phyloP scores from a whole-genome alignment of 2,113 vertebrate genomes.

The Cnemophilus loriae region DNA sequence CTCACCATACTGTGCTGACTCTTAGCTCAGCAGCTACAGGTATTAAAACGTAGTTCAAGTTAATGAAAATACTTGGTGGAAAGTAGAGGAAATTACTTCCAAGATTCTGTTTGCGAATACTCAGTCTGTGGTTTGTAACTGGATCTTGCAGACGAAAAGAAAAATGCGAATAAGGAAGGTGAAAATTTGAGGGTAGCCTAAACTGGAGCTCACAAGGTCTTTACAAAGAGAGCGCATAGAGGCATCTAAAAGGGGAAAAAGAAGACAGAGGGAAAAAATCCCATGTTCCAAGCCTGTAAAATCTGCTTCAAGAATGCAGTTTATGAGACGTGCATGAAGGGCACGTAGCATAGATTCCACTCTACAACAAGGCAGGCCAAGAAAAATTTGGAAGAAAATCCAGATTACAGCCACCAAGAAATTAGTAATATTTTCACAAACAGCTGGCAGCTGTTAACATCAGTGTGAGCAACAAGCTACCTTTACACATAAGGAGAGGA shows the following conservation, averaged over 20 bases:
- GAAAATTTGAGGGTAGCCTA: background rate
- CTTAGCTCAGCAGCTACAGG: background rate
- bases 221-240: background rate
- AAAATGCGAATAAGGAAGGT: background rate
- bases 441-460: background rate
- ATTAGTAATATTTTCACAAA: background rate
- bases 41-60: background rate
- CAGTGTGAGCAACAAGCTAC: background rate
- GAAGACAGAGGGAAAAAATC: accelerated
- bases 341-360: accelerated
- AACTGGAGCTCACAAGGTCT: background rate
- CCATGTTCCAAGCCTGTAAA: background rate
- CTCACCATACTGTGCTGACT: background rate
- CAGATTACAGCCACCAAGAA: background rate
- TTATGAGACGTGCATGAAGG: accelerated
- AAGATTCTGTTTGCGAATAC: background rate
- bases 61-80: background rate
- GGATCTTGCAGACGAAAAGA: background rate
- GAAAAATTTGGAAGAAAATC: background rate
- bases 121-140: background rate
- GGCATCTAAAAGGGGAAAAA: background rate
- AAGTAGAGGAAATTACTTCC: background rate
- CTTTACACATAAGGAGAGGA: background rate
- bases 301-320: background rate
- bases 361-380: background rate